Conservation (phyloP, 1,140 invertebrate species). For the Pantala flavescens region DNA sequence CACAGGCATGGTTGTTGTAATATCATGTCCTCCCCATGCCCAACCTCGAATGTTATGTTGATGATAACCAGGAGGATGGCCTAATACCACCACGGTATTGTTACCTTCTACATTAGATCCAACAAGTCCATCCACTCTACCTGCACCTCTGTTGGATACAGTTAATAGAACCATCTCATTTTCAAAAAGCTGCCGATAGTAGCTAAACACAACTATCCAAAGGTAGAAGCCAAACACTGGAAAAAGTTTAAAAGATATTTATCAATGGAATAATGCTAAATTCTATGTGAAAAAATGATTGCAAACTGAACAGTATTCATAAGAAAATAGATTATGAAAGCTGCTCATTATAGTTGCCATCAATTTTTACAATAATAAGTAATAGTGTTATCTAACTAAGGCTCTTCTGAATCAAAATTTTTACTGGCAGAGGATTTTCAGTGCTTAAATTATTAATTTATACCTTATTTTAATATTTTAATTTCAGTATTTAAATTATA, state of each 20-base stretch:
- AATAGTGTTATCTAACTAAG: too few relatives aligned
- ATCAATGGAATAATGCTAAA: too few relatives aligned
- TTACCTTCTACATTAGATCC: not conserved
- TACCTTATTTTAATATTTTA: too few relatives aligned
- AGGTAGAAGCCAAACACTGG: slow-evolving; percentile 34
- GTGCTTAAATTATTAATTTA: too few relatives aligned
- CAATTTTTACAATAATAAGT: too few relatives aligned
- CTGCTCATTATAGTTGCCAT: too few relatives aligned
- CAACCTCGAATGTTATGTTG: not conserved
- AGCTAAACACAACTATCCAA: slow-evolving; percentile 41
- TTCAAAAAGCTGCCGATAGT: slow-evolving; percentile 28
- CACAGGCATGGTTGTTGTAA: not conserved
- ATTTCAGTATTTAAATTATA: too few relatives aligned
- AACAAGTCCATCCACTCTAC: not conserved
- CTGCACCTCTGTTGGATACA: not conserved
- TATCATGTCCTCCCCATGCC: not conserved
- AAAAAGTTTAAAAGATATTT: slow-evolving; percentile 19
- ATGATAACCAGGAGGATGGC: not conserved
- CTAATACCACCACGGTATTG: not conserved
- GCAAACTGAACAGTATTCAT: too few relatives aligned
- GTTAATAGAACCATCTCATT: not conserved
- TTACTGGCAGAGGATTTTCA: too few relatives aligned
- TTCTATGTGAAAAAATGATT: too few relatives aligned
- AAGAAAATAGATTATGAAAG: too few relatives aligned
- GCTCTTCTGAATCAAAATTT: too few relatives aligned